phyloP scores from a whole-genome alignment of 2,113 vertebrate species.

The Nycticebus coucang region DNA sequence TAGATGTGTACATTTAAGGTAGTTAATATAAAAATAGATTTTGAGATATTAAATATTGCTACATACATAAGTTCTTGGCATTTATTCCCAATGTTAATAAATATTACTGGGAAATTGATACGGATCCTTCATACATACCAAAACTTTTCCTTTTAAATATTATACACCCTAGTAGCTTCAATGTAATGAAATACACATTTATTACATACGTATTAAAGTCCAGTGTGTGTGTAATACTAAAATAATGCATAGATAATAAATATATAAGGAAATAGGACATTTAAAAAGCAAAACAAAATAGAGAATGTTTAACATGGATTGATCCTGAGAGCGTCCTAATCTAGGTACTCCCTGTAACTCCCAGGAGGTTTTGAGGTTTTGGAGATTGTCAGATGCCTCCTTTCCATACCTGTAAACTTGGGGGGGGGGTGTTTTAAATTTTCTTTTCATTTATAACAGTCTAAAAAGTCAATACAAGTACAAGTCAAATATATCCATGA shows the following conservation, averaged over 20 bases:
- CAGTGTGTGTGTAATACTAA: background rate
- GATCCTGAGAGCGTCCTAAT: background rate
- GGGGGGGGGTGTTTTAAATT: background rate
- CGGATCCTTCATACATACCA: background rate
- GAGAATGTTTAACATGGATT: background rate
- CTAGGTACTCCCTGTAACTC: background rate
- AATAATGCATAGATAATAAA: background rate
- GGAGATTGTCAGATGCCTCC: background rate
- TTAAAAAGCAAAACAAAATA: background rate
- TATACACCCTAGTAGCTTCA: background rate
- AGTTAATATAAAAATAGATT: background rate
- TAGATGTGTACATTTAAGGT: background rate
- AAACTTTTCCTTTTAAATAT: background rate
- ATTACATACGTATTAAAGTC: background rate
- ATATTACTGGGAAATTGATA: background rate
- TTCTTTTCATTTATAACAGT: background rate
- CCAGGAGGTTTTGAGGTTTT: fast-evolving
- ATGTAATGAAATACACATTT: background rate
- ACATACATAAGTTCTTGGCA: background rate
- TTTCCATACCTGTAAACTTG: background rate
- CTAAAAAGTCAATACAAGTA: conserved; percentile 6
- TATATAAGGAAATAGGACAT: background rate
- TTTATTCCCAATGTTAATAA: background rate
- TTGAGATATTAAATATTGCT: background rate
- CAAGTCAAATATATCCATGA: background rate